These are phyloP conservation scores for Agrotis puta DNA, from an alignment of 2,888 invertebrate genomes.

Conservation along the genomic window DNA sequence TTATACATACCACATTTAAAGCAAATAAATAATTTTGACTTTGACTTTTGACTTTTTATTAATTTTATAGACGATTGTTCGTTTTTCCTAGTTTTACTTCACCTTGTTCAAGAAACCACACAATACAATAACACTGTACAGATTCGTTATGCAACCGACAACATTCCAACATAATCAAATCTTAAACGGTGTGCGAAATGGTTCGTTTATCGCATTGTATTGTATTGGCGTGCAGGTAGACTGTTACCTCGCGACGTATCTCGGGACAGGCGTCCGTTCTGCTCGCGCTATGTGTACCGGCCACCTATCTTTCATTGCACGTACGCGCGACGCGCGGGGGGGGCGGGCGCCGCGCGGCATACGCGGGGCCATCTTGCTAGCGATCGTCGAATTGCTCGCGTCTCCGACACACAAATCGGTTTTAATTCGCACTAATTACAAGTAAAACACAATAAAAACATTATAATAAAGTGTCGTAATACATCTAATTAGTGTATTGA, in stretches of 20 bases:
- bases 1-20: too few species aligned
- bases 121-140: slow-evolving; percentile 14
- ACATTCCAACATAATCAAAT: slow-evolving; percentile 15
- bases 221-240: slow-evolving; percentile 21
- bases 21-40: too few species aligned
- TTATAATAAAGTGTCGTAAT: slow-evolving; percentile 74
- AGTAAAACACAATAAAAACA: slow-evolving; percentile 79
- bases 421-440: slow-evolving; percentile 89
- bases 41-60: too few species aligned
- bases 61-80: too few species aligned
- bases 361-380: slow-evolving; percentile 90
- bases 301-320: slow-evolving; percentile 91
- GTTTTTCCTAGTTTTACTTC: not conserved
- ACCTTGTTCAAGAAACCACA: slow-evolving; percentile 14
- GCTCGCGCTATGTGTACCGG: slow-evolving; percentile 78
- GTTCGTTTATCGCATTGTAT: slow-evolving; percentile 7
- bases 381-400: slow-evolving; percentile 88
- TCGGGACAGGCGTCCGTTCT: slow-evolving; percentile 74
- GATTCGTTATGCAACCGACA: slow-evolving; percentile 14
- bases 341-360: slow-evolving; percentile 84
- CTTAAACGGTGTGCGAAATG: slow-evolving; percentile 6
- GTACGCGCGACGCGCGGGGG: slow-evolving; percentile 88
- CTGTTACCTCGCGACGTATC: slow-evolving; percentile 69
- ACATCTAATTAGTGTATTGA: slow-evolving; percentile 71
- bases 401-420: slow-evolving; percentile 86